Conservation (phyloP, 53 echinoderm and acorn worm species). For the Astropecten irregularis region DNA sequence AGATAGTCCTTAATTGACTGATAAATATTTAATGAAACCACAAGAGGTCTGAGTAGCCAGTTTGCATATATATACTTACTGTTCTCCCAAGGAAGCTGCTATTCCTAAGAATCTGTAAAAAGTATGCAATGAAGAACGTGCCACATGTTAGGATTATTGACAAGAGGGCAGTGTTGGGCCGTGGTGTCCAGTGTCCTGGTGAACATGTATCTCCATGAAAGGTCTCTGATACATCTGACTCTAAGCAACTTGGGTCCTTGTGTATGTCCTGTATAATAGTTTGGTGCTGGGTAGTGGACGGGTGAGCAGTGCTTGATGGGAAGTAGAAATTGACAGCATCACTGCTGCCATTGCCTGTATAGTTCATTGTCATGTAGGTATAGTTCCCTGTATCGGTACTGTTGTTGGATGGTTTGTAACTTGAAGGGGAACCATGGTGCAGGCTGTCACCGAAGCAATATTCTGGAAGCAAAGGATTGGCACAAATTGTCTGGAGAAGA, state of each 20-base stretch:
- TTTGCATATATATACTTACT: no score
- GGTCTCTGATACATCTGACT: not conserved
- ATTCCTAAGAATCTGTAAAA: slow-evolving; percentile 79
- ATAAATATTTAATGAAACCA: no score
- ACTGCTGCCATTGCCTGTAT: not conserved
- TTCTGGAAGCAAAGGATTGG: slow-evolving; percentile 69
- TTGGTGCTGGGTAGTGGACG: slow-evolving; percentile 9
- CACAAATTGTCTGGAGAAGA: slow-evolving; percentile 61
- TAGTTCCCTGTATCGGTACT: not conserved
- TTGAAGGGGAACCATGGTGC: slow-evolving; percentile 31
- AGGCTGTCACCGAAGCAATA: slow-evolving; percentile 56
- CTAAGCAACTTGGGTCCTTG: slow-evolving; percentile 20
- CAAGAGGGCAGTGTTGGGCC: slow-evolving; percentile 90
- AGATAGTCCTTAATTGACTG: no score
- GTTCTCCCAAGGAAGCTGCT: slow-evolving; percentile 90
- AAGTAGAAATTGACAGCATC: not conserved
- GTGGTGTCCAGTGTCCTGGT: slow-evolving; percentile 61
- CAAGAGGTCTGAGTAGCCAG: no score
- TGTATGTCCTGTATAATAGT: not conserved
- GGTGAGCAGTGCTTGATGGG: not conserved
- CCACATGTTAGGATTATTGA: slow-evolving; percentile 93
- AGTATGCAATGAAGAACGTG: slow-evolving; percentile 92
- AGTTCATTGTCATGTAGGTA: not conserved
- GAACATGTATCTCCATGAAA: slow-evolving; percentile 42
- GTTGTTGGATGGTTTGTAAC: not conserved